These are phyloP conservation scores for Ericerus pela DNA, from an alignment of 1,140 invertebrate genomes.

Conservation along the genomic window DNA sequence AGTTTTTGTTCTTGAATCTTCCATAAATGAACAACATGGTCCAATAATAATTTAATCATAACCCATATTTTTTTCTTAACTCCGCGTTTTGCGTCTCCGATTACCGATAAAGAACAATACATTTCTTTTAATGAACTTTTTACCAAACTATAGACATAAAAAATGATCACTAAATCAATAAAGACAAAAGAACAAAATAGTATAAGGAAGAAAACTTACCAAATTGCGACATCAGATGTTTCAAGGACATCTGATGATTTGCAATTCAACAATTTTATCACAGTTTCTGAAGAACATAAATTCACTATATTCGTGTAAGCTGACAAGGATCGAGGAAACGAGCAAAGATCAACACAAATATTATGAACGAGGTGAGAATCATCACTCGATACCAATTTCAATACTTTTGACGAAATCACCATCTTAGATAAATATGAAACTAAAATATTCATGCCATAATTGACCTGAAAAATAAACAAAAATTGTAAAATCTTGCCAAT, in stretches of 20 bases:
- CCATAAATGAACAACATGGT: slow-evolving; percentile 52
- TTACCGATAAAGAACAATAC: slow-evolving; percentile 31
- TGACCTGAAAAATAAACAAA: not conserved
- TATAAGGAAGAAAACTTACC: not conserved
- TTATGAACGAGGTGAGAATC: not conserved
- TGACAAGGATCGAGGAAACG: not conserved
- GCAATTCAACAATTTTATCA: too few species aligned
- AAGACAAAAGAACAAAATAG: not conserved
- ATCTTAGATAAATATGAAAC: not conserved
- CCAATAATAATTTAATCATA: slow-evolving; percentile 39
- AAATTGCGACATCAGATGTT: not conserved
- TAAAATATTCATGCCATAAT: not conserved
- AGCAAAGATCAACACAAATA: not conserved
- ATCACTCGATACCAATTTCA: not conserved
- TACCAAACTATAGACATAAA: slow-evolving; percentile 36
- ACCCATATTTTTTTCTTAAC: slow-evolving; percentile 18
- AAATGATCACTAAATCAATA: not conserved
- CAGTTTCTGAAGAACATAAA: not conserved
- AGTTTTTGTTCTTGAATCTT: slow-evolving; percentile 52
- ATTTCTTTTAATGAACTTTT: slow-evolving; percentile 50
- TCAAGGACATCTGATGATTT: not conserved
- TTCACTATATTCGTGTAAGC: not conserved
- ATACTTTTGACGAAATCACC: not conserved
- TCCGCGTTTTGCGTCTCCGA: slow-evolving; percentile 19
- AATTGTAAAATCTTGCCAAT: not conserved